A percentile compares a stretch with the other conserved stretches of the same genome.
These are phyloP conservation scores for Girardinichthys multiradiatus DNA, from an alignment of 2,113 vertebrate genomes.

Conservation along the genomic window DNA sequence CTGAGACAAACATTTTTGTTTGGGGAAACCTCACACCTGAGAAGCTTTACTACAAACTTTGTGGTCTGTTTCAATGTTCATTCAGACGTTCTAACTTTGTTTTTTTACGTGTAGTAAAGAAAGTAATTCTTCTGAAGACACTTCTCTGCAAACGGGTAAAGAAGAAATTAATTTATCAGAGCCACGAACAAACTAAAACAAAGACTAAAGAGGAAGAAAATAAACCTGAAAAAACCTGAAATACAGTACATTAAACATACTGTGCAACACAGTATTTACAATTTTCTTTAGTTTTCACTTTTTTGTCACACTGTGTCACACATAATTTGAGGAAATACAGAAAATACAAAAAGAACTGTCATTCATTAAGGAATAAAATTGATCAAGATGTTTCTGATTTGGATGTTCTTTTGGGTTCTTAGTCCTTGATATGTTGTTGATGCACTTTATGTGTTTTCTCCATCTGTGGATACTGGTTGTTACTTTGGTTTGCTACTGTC, in stretches of 20 bases:
- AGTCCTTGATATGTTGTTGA: too few relatives aligned
- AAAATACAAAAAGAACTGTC: background rate
- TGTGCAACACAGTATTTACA: background rate
- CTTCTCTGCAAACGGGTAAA: background rate
- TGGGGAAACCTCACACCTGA: background rate
- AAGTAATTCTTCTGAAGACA: background rate
- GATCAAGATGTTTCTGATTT: too few relatives aligned
- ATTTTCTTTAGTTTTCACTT: too few relatives aligned
- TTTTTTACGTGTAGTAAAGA: background rate
- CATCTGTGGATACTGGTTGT: too few relatives aligned
- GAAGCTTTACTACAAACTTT: conserved; percentile 2
- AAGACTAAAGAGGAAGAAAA: background rate
- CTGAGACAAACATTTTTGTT: conserved; percentile 18
- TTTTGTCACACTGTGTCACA: background rate
- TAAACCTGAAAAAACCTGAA: background rate
- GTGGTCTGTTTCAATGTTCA: background rate
- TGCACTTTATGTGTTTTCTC: too few relatives aligned
- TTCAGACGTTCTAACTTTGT: background rate
- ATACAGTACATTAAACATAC: background rate
- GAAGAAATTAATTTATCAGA: background rate
- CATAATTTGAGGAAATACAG: background rate
- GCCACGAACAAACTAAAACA: background rate
- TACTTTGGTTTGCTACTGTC: too few relatives aligned
- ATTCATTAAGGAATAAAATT: background rate
- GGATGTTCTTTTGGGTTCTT: too few relatives aligned